Base-by-base conservation (phyloP, 2,888 invertebrate species). In the Romanomermis culicivorax region DNA sequence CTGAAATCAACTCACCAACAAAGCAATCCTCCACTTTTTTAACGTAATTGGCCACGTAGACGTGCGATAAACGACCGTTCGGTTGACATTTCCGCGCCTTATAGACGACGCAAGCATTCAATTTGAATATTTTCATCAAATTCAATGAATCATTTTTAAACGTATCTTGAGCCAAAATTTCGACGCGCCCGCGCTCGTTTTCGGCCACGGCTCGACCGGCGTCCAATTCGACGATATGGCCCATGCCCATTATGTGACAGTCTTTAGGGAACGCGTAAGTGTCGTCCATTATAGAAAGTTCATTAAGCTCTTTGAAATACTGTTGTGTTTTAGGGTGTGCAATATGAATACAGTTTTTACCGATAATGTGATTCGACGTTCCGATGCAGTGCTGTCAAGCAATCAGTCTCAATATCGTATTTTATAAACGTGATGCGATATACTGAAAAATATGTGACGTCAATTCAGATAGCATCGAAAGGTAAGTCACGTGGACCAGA, bases 161-260 rank as follows among this genome's bases (percentile, higher is more conserved):
- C 49, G 54, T 53, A 27, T 53, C 47, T 48, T 26, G 25, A 48
- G 54, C 27, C 29, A 51, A 50, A 53, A 50, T 29, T 48, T 51
- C 20, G 26, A 51, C 17, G 24, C 27, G 17, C 25, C 54, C 24
- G 14, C 54, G 24, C 50, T 50, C 17, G 30, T 53, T 53, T 51
- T 29, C 45, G 29, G 50, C 48, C 51, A 47, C 29, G 27, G 48
- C 29, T 29, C 50, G 45, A 25, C 45, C 29, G 11, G 11, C 17
- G 17, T 11, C 23, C 45, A 45, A 23, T 45, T 45, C 45, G 23
- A 45, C 23, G 45, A 45, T 45, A 11, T 23, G 17, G 7, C 17
- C 45, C 17, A 11, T 23, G 45, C 45, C 45, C 45, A 45, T 45
- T 45, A 45, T 45, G 23, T 45, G 17, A 4, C 11, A 36, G 11